Base-by-base conservation (phyloP, 2,797 vertebrate species). In the Falco naumanni region DNA sequence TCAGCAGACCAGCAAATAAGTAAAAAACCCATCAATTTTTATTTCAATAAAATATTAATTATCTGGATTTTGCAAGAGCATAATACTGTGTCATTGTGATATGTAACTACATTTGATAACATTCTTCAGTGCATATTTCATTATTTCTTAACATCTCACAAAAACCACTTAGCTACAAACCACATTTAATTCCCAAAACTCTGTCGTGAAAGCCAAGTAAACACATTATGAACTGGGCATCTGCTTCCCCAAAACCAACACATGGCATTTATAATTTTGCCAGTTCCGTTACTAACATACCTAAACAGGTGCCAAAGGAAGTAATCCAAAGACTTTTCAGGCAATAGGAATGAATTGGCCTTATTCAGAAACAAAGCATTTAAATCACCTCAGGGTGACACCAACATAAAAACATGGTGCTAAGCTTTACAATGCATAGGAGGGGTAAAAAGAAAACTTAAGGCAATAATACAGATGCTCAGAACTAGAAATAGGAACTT, bases 241-340 rank as follows among this genome's bases (percentile, higher is more conserved):
- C 91, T 95, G 93, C 90, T 92, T 93, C 78, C 75, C 65, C 53
- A 83, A 89, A 80, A 83, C 74, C 72, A 96, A 83, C 90, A 94
- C 72, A 79, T 72, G 78, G 87, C 88, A 87, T 92, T 96, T 95
- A 75, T 64, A 90, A 84, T 88, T 95, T 91, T 95, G 82, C 91
- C 91, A 89, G 93, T 87, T 92, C 75, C 5, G 3, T 94, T 93
- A 89, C 65, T 88, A 87, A 96, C 82, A 37, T 72, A 84, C n/a
- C 81, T 84, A 77, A 81, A 80, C 74, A 69, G 89, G 90, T 89
- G 90, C 72, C 87, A 92, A 75, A 97, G 83, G 75, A 84, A 93
- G 61, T 63, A 29, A 65, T 92, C 84, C 86, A 90, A 92, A 94
- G 90, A 59, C 50, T 79, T 71, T 66, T 93, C 79, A 90, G 60